These are phyloP conservation scores for Hylyphantes graminicola DNA, from an alignment of 1,140 invertebrate genomes.

Conservation along the genomic window DNA sequence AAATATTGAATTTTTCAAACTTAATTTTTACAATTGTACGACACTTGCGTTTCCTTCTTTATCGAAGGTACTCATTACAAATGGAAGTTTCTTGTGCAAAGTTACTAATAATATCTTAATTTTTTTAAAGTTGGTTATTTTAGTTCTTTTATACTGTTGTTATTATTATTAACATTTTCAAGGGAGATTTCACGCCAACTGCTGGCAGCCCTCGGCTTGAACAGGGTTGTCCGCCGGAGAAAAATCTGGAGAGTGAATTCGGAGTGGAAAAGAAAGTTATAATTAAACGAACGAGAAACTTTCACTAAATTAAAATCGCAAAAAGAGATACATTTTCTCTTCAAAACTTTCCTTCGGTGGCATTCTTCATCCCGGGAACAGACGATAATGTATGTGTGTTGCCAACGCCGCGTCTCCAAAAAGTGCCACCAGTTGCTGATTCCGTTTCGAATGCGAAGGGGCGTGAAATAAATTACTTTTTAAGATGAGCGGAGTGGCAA, in stretches of 20 bases:
- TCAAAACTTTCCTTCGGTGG: not conserved
- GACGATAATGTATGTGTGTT: constrained; percentile 40
- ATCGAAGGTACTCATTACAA: no score
- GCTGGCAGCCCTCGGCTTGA: not conserved
- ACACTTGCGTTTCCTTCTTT: no score
- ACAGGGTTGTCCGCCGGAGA: not conserved
- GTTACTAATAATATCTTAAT: no score
- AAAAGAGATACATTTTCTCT: constrained; percentile 10
- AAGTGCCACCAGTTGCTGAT: constrained; percentile 32
- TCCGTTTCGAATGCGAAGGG: not conserved
- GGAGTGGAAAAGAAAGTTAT: constrained; percentile 16
- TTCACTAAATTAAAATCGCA: constrained; percentile 2
- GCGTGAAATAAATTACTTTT: constrained; percentile 29
- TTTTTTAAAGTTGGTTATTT: not conserved
- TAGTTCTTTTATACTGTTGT: constrained; percentile 8
- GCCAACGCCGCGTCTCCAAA: not conserved
- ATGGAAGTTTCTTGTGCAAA: no score
- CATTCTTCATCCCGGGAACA: not conserved
- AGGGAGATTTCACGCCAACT: no score
- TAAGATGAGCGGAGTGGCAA: not conserved
- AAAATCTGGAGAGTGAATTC: not conserved
- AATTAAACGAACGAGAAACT: constrained; percentile 46
- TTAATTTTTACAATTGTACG: no score
- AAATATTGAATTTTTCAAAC: no score
- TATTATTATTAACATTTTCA: not conserved